phyloP scores from a whole-genome alignment of 2,797 vertebrate species.

The Danio aesculapii region DNA sequence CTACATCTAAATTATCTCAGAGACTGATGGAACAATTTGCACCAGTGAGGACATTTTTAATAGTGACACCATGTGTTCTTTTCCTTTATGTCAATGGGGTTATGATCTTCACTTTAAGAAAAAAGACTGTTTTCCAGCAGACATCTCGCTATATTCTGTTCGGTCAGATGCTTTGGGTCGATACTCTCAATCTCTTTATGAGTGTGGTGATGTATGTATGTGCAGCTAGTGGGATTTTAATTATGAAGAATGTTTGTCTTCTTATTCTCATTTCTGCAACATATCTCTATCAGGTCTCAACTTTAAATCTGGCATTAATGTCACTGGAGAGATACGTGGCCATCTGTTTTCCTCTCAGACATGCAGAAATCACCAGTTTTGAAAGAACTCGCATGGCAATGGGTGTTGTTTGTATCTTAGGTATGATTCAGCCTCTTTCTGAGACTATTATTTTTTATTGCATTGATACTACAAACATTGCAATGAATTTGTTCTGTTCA shows the following conservation, averaged over 20 bases:
- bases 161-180: slow-evolving; percentile 67
- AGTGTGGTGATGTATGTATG: slow-evolving; percentile 61
- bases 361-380: neutral
- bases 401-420: neutral
- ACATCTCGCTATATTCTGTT: slow-evolving; percentile 57
- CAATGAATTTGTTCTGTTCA: slow-evolving; percentile 10
- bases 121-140: slow-evolving; percentile 65
- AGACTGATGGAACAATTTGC: neutral
- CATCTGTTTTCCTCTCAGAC: slow-evolving; percentile 37
- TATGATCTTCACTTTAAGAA: slow-evolving; percentile 70
- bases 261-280: slow-evolving; percentile 26
- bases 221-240: slow-evolving; percentile 43
- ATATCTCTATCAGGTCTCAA: slow-evolving; percentile 56
- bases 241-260: slow-evolving; percentile 57
- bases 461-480: neutral
- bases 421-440: slow-evolving; percentile 3
- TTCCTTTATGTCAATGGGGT: slow-evolving; percentile 67
- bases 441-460: slow-evolving; percentile 18
- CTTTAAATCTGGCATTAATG: slow-evolving; percentile 58
- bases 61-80: slow-evolving; percentile 35
- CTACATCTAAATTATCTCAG: slow-evolving; percentile 22
- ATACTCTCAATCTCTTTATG: slow-evolving; percentile 22
- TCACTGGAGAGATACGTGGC: slow-evolving; percentile 37
- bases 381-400: slow-evolving; percentile 67
- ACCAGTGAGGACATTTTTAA: slow-evolving; percentile 17